Conservation (phyloP, 2,888 invertebrate species). For the Ceratothoa steindachneri region DNA sequence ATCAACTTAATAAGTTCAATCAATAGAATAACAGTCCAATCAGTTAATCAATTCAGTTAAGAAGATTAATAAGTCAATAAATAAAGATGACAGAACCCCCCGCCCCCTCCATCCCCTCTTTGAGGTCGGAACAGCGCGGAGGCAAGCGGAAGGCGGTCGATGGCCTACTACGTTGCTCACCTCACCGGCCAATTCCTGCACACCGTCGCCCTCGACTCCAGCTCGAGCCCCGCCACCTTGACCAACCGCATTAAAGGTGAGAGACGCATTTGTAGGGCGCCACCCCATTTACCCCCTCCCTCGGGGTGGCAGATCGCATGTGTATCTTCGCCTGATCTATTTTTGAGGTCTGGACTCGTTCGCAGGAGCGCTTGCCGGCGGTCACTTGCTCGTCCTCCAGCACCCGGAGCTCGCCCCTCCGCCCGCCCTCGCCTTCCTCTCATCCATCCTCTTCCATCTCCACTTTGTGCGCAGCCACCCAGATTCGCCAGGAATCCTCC, state of each 20-base stretch:
- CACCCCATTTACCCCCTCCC: too few relatives aligned
- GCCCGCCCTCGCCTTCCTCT: slow-evolving; percentile 12
- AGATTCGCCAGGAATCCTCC: slow-evolving; percentile 20
- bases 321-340: too few relatives aligned
- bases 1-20: too few relatives aligned
- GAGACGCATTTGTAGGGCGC: too few relatives aligned
- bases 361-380: slow-evolving; percentile 27
- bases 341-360: too few relatives aligned
- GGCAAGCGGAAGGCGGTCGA: slow-evolving; percentile 21
- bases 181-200: slow-evolving; percentile 26
- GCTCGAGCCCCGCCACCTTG: slow-evolving; percentile 18
- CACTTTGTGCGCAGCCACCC: slow-evolving; percentile 28
- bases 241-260: slow-evolving; percentile 20
- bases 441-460: slow-evolving; percentile 21
- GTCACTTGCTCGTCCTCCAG: slow-evolving; percentile 26
- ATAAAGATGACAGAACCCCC: too few relatives aligned
- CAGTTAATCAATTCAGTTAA: too few relatives aligned
- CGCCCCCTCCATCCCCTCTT: too few relatives aligned
- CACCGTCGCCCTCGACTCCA: slow-evolving; percentile 18
- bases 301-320: too few relatives aligned
- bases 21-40: too few relatives aligned
- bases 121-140: background rate
- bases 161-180: slow-evolving; percentile 28
- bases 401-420: slow-evolving; percentile 17
- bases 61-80: too few relatives aligned